phyloP scores from a whole-genome alignment of 2,888 invertebrate genomes.

The Drosophila flavopinicola region DNA sequence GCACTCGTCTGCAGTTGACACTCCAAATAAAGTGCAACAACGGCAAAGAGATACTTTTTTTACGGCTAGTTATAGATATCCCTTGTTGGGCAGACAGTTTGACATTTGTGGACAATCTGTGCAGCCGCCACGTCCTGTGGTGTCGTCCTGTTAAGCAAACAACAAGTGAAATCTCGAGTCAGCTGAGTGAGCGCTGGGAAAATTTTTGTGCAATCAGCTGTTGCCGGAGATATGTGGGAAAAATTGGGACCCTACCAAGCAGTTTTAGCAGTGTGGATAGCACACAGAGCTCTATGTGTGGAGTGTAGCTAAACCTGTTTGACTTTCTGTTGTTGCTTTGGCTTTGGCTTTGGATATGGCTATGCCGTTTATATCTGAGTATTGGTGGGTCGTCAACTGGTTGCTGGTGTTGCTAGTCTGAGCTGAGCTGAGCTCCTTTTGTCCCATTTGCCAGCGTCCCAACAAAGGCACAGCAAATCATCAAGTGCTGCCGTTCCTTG shows the following conservation, averaged over 20 bases:
- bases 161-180: constrained; percentile 63
- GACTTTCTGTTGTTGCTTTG: constrained; percentile 66
- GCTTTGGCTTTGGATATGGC: no score
- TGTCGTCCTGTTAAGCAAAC: constrained; percentile 74
- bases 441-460: constrained; percentile 47
- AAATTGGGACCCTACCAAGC: constrained; percentile 42
- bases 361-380: constrained; percentile 17
- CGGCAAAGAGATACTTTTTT: constrained; percentile 64
- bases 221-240: constrained; percentile 64
- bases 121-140: constrained; percentile 62
- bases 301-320: constrained; percentile 75
- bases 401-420: constrained; percentile 53
- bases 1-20: constrained; percentile 72
- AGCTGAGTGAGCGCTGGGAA: constrained; percentile 70
- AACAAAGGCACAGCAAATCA: constrained; percentile 74
- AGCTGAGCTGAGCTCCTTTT: constrained; percentile 52
- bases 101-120: constrained; percentile 71
- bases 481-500: constrained; percentile 65
- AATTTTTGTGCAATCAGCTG: constrained; percentile 76
- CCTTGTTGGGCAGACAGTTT: constrained; percentile 73
- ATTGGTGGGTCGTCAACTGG: constrained; percentile 36
- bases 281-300: constrained; percentile 21
- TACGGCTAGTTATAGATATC: constrained; percentile 78
- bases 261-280: background rate
- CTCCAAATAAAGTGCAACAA: constrained; percentile 76